Base-by-base conservation (phyloP, 2,797 vertebrate species). In the Typhlichthys subterraneus region DNA sequence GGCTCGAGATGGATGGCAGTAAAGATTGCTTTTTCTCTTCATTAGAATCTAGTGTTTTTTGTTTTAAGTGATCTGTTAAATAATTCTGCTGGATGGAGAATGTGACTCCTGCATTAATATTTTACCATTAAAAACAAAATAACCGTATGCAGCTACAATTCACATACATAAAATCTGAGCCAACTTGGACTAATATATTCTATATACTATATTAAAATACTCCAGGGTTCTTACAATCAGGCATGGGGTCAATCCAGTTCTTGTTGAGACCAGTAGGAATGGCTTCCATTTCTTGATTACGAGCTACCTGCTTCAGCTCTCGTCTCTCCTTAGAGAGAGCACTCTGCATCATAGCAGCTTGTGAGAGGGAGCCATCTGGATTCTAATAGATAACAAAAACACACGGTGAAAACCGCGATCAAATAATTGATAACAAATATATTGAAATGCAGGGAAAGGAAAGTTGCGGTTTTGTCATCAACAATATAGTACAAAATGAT, bases 281-380 rank as follows among this genome's bases (percentile, higher is more conserved):
- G 13, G 92, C 94, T 82, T 98, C 95, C 95, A 97, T 95, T 86
- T 97, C 96, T 0, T 95, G 96, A 63, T 95, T 94, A 0, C 95
- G 92, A 15, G 94, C 94, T 6, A 93, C 94, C 84, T 97, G 96
- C 74, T 97, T 97, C 60, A 96, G 80, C 62, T 98, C 96, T 50
- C 94, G 64, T 47, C 95, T 85, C 81, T 97, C 96, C 76, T 98
- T 97, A 7, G 96, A 89, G 7, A 98, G 86, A 12, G 96, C 95
- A 17, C 94, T 96, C 83, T 97, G 96, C 96, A 97, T 98, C 96
- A 97, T 98, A 12, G 96, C 96, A 2, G 96, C 96, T 64, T 97
- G 96, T n/a, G 96, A 98, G 13, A 97, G 87, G 4, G 96, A 97
- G 63, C 96, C 96, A 49, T 97, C 96, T 0, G 96, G 96, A 73